Base-by-base conservation (phyloP, 35 echinoderm and acorn worm genomes). In the Chiridota heheva region DNA sequence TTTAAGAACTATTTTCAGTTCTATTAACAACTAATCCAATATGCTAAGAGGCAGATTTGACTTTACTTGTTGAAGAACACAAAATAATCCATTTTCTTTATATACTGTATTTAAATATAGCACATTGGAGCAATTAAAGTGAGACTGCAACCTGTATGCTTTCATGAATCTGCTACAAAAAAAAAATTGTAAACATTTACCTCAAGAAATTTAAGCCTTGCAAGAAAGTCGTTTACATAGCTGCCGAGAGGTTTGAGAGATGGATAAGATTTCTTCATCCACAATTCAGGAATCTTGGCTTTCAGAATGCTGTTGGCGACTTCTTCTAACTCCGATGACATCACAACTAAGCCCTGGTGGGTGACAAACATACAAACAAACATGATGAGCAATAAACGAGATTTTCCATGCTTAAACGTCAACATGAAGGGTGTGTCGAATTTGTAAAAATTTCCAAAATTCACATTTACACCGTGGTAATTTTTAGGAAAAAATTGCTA, bases 221-320 rank as follows among this genome's bases (percentile, higher is more conserved):
- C 85, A 25, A 92, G 56, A 82, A 98, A 98, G 78, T 98, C 95
- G 46, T 91, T 92, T 84, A 98, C 89, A 41, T 98, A 98, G 63
- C 95, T 91, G 16, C 95, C 95, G n/a, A 98, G 95, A 43, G 95
- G 95, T 63, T 98, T 98, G 35, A 98, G 85, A 22, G 95, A 98
- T 5, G 95, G 95, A 76, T 98, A 98, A 8, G 95, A 98, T 47
- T 82, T 98, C 67, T 86, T 98, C 95, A 98, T 98, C 95, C 95
- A 98, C 89, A 98, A 85, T 26, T 81, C 89, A 32, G 95, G 95
- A 46, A 98, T 88, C 81, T 61, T 91, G 35, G 89, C 95, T 67
- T 98, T 98, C 69, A 98, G 64, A n/a, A 98, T 88, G 69, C 95
- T 92, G 81, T 91, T 91, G 28, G 82, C 95, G 4, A 98, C 95